Evolutionary conservation across 2,888 invertebrate species (phyloP).

Genomic region (Chaitophorus viminalis): DNA sequence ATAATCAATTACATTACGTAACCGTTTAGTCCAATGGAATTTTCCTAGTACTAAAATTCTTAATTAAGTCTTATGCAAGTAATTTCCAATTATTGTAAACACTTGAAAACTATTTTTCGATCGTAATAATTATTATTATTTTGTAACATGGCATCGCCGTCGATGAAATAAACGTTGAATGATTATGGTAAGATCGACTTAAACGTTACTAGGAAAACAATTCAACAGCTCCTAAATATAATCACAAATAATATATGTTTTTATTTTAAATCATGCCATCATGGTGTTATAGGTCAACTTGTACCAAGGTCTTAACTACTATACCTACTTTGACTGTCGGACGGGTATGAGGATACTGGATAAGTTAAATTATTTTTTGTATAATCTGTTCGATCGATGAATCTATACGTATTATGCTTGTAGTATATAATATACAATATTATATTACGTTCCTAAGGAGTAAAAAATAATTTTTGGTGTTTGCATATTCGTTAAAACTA

Average conservation of each 20-base stretch:
- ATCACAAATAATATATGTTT: not conserved
- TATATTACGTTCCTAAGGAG: too few species aligned
- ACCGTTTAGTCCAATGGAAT: not conserved
- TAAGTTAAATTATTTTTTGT: too few species aligned
- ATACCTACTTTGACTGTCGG: too few species aligned
- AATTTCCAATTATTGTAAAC: not conserved
- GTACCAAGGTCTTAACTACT: not conserved
- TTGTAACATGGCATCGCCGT: not conserved
- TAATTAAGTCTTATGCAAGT: not conserved
- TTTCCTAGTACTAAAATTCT: not conserved
- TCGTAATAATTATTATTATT: not conserved
- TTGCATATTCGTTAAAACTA: too few species aligned
- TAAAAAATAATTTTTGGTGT: too few species aligned
- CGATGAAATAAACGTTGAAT: not conserved
- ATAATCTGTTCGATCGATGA: too few species aligned
- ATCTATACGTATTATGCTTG: too few species aligned
- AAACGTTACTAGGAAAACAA: not conserved
- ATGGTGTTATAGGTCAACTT: not conserved
- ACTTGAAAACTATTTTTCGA: not conserved
- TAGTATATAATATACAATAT: too few species aligned
- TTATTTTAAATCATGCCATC: not conserved
- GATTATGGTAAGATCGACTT: not conserved
- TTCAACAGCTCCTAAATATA: not conserved
- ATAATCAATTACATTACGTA: not conserved
- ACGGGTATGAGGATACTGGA: not conserved